Evolutionary conservation across 2,797 vertebrate genomes (phyloP).

Genomic region (Fratercula arctica): DNA sequence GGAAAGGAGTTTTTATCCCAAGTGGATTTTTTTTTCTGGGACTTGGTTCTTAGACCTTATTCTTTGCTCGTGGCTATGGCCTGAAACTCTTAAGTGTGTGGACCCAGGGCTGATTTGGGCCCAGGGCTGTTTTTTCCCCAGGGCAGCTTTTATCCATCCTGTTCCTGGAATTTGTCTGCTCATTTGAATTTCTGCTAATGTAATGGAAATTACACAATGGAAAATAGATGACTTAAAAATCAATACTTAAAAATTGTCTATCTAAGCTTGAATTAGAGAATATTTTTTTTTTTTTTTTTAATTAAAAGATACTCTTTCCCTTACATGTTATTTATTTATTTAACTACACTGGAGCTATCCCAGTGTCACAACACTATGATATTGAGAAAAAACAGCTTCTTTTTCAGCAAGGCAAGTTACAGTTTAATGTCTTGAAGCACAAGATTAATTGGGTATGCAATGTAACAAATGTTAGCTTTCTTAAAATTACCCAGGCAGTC

Average conservation of each 20-base stretch:
- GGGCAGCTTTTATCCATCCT: not conserved
- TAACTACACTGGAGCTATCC: not conserved
- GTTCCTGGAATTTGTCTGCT: not conserved
- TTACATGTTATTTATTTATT: not conserved
- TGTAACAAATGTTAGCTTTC: not conserved
- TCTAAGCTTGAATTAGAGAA: not conserved
- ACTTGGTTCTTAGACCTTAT: not conserved
- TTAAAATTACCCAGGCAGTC: not conserved
- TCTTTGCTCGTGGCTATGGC: not conserved
- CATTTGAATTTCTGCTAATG: accelerated
- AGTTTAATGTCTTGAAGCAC: not conserved
- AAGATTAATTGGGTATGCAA: not conserved
- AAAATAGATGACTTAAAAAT: not conserved
- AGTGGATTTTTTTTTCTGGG: no score
- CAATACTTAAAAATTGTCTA: not conserved
- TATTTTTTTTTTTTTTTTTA: not conserved
- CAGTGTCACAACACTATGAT: not conserved
- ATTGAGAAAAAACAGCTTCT: not conserved
- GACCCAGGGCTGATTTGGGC: not conserved
- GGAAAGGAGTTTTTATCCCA: not conserved
- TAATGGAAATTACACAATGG: not conserved
- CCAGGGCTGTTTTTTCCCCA: not conserved
- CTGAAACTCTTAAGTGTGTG: not conserved
- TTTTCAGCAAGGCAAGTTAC: not conserved
- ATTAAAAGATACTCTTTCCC: not conserved